Evolutionary conservation across 2,113 vertebrate species (phyloP).

Genomic region (Zosterops hypoxanthus): DNA sequence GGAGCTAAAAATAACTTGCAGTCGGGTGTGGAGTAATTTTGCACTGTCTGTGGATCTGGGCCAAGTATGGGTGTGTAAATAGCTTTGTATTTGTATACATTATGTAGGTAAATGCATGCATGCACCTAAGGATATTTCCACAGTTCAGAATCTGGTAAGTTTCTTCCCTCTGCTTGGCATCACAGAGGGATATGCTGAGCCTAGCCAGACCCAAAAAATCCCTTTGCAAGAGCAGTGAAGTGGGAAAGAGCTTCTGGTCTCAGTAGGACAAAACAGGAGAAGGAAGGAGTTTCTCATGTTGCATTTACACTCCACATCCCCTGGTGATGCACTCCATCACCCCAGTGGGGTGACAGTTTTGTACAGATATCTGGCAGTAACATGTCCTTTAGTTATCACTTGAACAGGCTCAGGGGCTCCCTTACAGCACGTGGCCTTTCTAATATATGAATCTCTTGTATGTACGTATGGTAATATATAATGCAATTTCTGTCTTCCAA

Average conservation of each 20-base stretch:
- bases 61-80: conserved; percentile 11
- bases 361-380: background rate
- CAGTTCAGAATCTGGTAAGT: background rate
- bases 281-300: background rate
- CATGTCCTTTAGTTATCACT: background rate
- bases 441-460: background rate
- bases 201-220: background rate
- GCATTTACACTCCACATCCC: background rate
- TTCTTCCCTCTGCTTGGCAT: background rate
- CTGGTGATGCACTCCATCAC: background rate
- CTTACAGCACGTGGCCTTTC: background rate
- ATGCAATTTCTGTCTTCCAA: background rate
- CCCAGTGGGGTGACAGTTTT: background rate
- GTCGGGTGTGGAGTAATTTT: background rate
- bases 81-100: background rate
- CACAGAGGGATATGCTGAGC: background rate
- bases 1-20: conserved; percentile 44
- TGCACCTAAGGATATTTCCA: background rate
- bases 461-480: background rate
- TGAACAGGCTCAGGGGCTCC: background rate
- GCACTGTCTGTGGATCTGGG: background rate
- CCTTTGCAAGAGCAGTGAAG: background rate
- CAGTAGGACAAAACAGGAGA: background rate
- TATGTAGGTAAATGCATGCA: background rate
- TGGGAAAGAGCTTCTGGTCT: background rate